Evolutionary conservation across 2,888 invertebrate species (phyloP).

Genomic region (Calameuta filiformis): DNA sequence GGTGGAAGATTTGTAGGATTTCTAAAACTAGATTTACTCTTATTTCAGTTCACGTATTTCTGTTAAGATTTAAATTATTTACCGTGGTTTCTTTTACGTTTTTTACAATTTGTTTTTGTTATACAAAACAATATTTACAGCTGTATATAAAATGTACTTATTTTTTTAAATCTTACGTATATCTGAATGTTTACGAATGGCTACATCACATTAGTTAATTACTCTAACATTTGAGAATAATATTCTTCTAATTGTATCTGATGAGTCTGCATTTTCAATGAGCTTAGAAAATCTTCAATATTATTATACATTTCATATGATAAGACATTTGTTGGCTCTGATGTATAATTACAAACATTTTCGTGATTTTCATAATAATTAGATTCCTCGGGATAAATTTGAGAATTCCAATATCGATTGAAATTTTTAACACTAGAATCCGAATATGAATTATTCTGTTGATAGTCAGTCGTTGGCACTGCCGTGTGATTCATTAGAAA

Average conservation of each 20-base stretch:
- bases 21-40: background rate
- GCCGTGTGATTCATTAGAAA: background rate
- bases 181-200: background rate
- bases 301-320: slow-evolving; percentile 16
- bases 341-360: background rate
- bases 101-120: background rate
- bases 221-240: slow-evolving; percentile 38
- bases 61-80: background rate
- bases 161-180: background rate
- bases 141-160: background rate
- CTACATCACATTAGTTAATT: background rate
- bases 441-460: background rate
- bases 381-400: background rate
- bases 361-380: background rate
- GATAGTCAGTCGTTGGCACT: background rate
- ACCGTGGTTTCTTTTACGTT: background rate
- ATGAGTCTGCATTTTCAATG: slow-evolving; percentile 48
- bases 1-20: background rate
- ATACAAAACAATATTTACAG: background rate
- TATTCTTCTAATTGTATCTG: slow-evolving; percentile 51
- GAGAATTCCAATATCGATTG: background rate
- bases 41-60: background rate
- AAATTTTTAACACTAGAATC: background rate
- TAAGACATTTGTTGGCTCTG: background rate
- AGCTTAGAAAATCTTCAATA: slow-evolving; percentile 46